phyloP scores from a whole-genome alignment of 2,113 vertebrate species.

The Riparia riparia region DNA sequence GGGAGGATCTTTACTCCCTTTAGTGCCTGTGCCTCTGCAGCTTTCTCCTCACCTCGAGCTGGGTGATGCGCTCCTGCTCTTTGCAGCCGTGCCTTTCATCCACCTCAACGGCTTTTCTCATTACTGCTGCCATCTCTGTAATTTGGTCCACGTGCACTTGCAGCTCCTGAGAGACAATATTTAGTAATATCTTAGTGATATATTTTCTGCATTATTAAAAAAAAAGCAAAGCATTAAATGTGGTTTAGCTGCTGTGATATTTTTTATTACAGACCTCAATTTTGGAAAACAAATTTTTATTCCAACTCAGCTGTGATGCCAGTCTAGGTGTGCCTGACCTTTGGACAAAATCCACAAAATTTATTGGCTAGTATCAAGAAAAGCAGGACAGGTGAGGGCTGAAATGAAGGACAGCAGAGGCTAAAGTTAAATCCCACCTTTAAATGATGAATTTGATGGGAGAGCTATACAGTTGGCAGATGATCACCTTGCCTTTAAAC shows the following conservation, averaged over 20 bases:
- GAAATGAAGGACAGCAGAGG: neutral
- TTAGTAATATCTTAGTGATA: neutral
- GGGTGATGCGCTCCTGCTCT: conserved; percentile 92
- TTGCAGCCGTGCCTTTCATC: conserved; percentile 89
- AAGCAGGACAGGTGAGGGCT: neutral
- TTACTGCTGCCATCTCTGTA: conserved; percentile 96
- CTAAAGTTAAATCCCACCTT: neutral
- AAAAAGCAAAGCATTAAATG: neutral
- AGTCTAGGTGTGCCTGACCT: neutral
- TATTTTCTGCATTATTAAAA: neutral
- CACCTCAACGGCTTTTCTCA: conserved; percentile 94
- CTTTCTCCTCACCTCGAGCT: conserved; percentile 84
- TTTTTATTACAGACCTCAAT: neutral
- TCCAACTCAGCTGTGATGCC: neutral
- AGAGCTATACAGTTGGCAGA: neutral
- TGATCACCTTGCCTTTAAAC: neutral
- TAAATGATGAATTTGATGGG: neutral
- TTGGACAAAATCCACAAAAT: neutral
- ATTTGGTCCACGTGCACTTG: conserved; percentile 96
- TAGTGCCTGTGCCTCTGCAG: neutral
- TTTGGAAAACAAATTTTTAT: neutral
- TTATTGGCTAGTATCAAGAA: neutral
- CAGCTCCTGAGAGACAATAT: conserved; percentile 75
- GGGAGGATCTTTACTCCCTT: neutral
- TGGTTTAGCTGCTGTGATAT: neutral